Evolutionary conservation across 2,797 vertebrate genomes (phyloP).

Genomic region (Catamblyrhynchus diadema): DNA sequence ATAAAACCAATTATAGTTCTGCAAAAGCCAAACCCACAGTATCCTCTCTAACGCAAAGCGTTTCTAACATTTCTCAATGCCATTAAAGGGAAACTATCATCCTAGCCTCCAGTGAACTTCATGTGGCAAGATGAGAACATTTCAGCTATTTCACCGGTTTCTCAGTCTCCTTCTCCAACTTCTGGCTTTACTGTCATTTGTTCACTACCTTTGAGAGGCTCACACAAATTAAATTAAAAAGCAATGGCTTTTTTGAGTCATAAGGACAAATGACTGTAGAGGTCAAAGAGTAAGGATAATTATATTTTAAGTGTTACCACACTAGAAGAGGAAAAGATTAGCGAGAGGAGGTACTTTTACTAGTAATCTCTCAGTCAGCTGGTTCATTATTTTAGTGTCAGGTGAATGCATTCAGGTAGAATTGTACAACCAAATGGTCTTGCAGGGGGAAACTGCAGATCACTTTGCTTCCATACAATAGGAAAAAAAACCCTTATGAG

Average conservation of each 20-base stretch:
- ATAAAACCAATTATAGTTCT: neutral
- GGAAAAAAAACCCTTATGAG: neutral
- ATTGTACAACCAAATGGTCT: neutral
- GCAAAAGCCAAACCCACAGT: neutral
- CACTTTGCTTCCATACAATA: neutral
- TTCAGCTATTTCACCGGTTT: neutral
- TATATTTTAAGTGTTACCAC: neutral
- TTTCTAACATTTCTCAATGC: neutral
- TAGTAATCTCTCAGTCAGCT: neutral
- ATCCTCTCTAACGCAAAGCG: neutral
- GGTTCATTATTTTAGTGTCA: neutral
- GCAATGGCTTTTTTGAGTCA: neutral
- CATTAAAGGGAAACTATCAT: neutral
- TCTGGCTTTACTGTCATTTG: neutral
- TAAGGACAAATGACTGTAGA: neutral
- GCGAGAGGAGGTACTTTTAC: neutral
- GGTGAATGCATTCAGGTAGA: rapidly evolving
- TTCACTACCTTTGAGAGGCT: neutral
- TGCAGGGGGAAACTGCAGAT: neutral
- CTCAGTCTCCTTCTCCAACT: neutral
- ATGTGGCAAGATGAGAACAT: neutral
- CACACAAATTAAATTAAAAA: neutral
- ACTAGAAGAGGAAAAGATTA: neutral
- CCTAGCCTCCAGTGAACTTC: neutral
- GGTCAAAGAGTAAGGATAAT: neutral